Evolutionary conservation across 2,888 invertebrate genomes (phyloP).

Genomic region (Perizoma flavofasciatum): DNA sequence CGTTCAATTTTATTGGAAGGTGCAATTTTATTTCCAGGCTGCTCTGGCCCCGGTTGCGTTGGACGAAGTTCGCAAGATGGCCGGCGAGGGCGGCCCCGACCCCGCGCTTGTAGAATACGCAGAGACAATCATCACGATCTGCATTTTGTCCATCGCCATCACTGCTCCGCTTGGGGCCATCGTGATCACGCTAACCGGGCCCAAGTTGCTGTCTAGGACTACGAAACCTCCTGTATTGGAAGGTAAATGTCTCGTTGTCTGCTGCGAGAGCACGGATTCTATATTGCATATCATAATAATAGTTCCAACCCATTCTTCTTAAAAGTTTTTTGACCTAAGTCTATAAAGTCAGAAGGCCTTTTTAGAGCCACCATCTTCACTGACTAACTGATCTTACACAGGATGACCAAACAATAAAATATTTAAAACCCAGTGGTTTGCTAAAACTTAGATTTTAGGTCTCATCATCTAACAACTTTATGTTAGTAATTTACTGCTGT

Average conservation of each 20-base stretch:
- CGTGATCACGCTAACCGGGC: slow-evolving; percentile 90
- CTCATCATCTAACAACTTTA: background rate
- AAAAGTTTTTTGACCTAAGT: too few species aligned
- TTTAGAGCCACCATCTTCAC: too few species aligned
- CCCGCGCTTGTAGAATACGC: slow-evolving; percentile 85
- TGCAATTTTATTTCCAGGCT: slow-evolving; percentile 77
- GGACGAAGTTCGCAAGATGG: slow-evolving; percentile 83
- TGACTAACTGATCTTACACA: too few species aligned
- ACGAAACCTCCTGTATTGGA: slow-evolving; percentile 87
- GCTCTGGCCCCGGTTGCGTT: slow-evolving; percentile 91
- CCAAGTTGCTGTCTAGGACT: slow-evolving; percentile 90
- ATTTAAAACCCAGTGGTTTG: too few species aligned
- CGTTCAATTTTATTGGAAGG: too few species aligned
- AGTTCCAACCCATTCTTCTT: too few species aligned
- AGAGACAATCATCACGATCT: slow-evolving; percentile 88
- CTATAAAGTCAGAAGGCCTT: too few species aligned
- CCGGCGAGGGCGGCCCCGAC: slow-evolving; percentile 52
- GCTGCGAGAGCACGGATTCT: too few species aligned
- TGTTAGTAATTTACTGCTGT: background rate
- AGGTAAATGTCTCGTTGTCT: slow-evolving; percentile 64
- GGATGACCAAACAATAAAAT: too few species aligned
- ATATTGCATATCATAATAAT: too few species aligned
- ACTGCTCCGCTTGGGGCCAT: slow-evolving; percentile 94
- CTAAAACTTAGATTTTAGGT: background rate
- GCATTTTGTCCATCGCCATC: slow-evolving; percentile 91